Base-by-base conservation (phyloP, 92 coral and sea anemone genomes). In the Pocillopora meandrina region DNA sequence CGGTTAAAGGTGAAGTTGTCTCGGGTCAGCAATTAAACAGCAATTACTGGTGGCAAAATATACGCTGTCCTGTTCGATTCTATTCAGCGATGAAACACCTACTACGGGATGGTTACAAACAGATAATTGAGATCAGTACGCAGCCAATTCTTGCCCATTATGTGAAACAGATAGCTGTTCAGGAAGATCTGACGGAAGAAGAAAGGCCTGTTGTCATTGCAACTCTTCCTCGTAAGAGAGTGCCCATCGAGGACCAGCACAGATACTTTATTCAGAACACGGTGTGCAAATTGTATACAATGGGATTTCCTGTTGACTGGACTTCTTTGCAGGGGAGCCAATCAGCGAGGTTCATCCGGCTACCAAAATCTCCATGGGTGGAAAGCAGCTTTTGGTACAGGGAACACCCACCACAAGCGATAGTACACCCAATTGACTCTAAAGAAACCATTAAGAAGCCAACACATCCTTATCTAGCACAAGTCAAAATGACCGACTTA, bases 31-130 rank as follows among this genome's bases (percentile, higher is more conserved):
- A 83, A 79, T 77, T 95, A 31, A 55, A 89, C 56, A 33, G 71
- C 12, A 77, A 74, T 23, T 91, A 95, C 83, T 95, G 98, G 98
- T 95, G 98, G 98, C 71, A 73, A 9, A 95, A 95, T 79, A 90
- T 95, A 69, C 93, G 98, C 10, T 75, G 89, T 15, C 82, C 88
- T 21, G 98, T 93, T 12, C 81, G 74, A n/a, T 95, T 95, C 80
- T 71, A 89, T 61, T 71, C 85, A 34, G 95, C 98, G 2, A 64
- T 88, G 76, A 73, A 78, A 62, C 74, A 80, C 75, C 88, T 93
- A 78, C 66, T 95, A 19, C 35, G 61, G 14, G 98, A 95, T 71
- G 97, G 95, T 9, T 74, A 91, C 78, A 85, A 69, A 33, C 78
- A 68, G 67, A 77, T 89, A 15, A 62, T 93, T 74, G 98, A 95